Percentiles rank a stretch among this genome's conserved stretches.
phyloP scores from a whole-genome alignment of 2,113 vertebrate genomes.

The Silurus meridionalis region DNA sequence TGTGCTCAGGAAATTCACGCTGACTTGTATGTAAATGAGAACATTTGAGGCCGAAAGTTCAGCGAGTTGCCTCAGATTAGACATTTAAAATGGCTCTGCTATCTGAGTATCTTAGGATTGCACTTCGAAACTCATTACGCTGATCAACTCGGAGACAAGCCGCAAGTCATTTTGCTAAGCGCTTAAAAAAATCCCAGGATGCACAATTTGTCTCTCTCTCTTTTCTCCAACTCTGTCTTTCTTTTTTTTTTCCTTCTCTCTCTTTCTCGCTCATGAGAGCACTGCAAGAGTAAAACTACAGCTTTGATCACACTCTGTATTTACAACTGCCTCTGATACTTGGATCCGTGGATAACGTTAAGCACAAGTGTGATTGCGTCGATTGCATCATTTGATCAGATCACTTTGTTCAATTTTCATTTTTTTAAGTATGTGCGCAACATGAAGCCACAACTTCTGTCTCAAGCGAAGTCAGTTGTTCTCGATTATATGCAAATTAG shows the following conservation, averaged over 20 bases:
- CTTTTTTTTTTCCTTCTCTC: neutral
- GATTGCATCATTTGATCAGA: conserved; percentile 4
- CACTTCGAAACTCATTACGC: conserved; percentile 59
- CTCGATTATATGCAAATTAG: neutral
- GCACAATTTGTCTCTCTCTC: conserved; percentile 25
- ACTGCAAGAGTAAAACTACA: neutral
- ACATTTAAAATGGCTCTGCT: conserved; percentile 54
- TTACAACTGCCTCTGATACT: neutral
- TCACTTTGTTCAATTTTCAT: neutral
- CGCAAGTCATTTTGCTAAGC: conserved; percentile 43
- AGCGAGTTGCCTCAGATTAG: conserved; percentile 57
- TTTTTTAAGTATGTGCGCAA: neutral
- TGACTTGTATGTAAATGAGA: conserved; percentile 62
- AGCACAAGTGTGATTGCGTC: neutral
- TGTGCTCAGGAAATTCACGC: conserved; percentile 58
- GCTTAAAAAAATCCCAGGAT: conserved; percentile 46
- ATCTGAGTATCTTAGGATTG: conserved; percentile 57
- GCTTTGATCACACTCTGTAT: neutral
- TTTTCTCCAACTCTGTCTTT: neutral
- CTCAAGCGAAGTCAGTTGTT: neutral
- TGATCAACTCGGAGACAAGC: conserved; percentile 57
- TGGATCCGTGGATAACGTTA: neutral
- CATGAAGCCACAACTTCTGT: neutral
- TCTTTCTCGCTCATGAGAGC: neutral
- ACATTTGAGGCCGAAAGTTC: conserved; percentile 49